A percentile compares a stretch with the other conserved stretches of the same genome.
phyloP scores from a whole-genome alignment of 2,113 vertebrate genomes.

The Passer montanus region DNA sequence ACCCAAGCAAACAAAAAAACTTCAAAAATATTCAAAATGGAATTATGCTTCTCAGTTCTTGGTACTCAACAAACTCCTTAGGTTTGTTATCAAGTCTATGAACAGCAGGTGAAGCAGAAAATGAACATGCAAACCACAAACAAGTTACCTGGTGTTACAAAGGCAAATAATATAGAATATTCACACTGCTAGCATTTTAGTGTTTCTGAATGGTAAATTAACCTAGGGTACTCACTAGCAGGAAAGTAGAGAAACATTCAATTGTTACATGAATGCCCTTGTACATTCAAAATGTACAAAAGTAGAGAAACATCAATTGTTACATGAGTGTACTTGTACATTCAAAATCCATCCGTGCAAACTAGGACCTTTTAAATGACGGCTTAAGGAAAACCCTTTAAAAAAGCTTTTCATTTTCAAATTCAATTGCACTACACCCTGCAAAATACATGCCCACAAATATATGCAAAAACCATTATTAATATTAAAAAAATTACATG shows the following conservation, averaged over 20 bases:
- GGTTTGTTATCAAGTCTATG: background rate
- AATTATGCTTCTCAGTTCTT: background rate
- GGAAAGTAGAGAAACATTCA: background rate
- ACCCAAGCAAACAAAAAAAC: background rate
- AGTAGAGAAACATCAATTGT: background rate
- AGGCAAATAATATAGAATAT: background rate
- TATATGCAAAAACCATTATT: background rate
- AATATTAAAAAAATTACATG: background rate
- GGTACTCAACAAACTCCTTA: background rate
- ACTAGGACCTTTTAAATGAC: background rate
- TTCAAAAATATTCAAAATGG: background rate
- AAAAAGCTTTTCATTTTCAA: background rate
- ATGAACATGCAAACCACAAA: background rate
- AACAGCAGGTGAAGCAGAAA: background rate
- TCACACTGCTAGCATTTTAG: background rate
- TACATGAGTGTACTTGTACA: background rate
- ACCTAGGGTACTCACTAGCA: background rate
- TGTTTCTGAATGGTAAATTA: background rate
- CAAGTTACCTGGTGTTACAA: background rate
- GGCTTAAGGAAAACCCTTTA: background rate
- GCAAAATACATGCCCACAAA: background rate
- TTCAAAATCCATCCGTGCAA: background rate
- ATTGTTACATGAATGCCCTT: no score
- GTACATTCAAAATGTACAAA: no score
- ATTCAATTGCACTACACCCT: background rate